Evolutionary conservation across 2,113 vertebrate species (phyloP).

Genomic region (Carassius auratus): DNA sequence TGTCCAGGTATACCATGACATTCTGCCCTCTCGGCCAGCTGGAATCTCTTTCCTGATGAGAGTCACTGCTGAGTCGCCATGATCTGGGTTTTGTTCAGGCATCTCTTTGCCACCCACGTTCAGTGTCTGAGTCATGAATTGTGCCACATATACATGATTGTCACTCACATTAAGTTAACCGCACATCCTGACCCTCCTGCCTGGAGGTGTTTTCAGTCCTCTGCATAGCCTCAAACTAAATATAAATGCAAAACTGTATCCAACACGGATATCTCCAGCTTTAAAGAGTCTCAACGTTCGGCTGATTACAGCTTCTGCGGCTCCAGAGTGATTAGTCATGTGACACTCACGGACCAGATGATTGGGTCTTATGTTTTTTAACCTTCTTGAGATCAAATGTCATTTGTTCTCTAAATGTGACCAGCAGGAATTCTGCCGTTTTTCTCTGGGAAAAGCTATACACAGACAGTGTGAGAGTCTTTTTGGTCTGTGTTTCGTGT

Average conservation of each 20-base stretch:
- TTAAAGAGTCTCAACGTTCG: background rate
- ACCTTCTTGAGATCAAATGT: too few species aligned
- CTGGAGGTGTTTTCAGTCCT: slow-evolving; percentile 3
- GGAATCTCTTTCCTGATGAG: background rate
- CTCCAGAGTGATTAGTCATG: background rate
- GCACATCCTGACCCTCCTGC: background rate
- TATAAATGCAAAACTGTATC: slow-evolving; percentile 13
- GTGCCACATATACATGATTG: slow-evolving; percentile 9
- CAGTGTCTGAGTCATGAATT: slow-evolving; percentile 34
- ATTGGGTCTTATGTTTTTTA: background rate
- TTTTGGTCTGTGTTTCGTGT: background rate
- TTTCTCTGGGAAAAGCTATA: background rate
- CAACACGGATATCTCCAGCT: background rate
- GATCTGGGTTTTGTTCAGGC: slow-evolving; percentile 35
- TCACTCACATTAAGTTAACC: slow-evolving; percentile 19
- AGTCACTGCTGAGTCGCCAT: slow-evolving; percentile 14
- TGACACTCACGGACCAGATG: background rate
- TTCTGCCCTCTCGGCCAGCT: slow-evolving; percentile 1
- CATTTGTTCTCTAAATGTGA: background rate
- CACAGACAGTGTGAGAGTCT: background rate
- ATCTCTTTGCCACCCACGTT: slow-evolving; percentile 25
- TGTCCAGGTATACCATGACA: background rate
- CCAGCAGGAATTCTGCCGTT: background rate
- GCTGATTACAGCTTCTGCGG: background rate
- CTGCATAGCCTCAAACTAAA: background rate